Percentiles rank a stretch among this genome's conserved stretches.
phyloP scores from a whole-genome alignment of 2,888 invertebrate genomes.

The Parasteatoda lunata region DNA sequence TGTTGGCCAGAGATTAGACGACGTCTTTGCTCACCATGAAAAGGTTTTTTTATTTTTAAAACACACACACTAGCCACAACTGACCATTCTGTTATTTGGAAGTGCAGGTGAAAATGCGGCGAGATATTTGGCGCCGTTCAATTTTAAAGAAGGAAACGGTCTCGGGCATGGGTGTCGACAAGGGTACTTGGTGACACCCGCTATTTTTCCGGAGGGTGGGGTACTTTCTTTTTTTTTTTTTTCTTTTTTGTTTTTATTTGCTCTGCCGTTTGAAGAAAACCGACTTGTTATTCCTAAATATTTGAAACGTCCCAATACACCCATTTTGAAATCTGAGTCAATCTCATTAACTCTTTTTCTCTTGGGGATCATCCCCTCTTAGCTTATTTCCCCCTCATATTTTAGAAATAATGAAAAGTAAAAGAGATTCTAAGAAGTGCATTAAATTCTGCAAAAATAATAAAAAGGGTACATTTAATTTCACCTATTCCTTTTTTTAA shows the following conservation, averaged over 20 bases:
- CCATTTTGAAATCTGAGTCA: too few relatives aligned
- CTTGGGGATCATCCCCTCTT: too few relatives aligned
- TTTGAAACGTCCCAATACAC: too few relatives aligned
- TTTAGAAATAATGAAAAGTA: too few relatives aligned
- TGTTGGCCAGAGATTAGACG: background rate
- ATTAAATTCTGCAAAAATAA: too few relatives aligned
- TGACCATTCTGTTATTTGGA: background rate
- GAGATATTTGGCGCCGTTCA: background rate
- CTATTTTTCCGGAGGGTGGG: background rate
- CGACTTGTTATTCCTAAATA: too few relatives aligned
- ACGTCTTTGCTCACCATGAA: background rate
- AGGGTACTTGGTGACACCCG: constrained; percentile 1
- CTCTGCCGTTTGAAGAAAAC: background rate
- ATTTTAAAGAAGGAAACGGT: background rate
- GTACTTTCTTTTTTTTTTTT: background rate
- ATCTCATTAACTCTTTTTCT: too few relatives aligned
- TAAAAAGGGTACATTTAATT: too few relatives aligned
- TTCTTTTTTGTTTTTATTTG: too few relatives aligned
- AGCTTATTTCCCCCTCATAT: too few relatives aligned
- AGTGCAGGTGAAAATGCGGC: background rate
- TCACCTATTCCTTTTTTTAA: too few relatives aligned
- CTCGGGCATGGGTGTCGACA: background rate
- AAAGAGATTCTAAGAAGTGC: too few relatives aligned
- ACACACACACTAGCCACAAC: background rate
- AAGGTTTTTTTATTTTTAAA: background rate